Evolutionary conservation across 1,140 invertebrate species (phyloP).

Genomic region (Pseudomyrmex concolor): DNA sequence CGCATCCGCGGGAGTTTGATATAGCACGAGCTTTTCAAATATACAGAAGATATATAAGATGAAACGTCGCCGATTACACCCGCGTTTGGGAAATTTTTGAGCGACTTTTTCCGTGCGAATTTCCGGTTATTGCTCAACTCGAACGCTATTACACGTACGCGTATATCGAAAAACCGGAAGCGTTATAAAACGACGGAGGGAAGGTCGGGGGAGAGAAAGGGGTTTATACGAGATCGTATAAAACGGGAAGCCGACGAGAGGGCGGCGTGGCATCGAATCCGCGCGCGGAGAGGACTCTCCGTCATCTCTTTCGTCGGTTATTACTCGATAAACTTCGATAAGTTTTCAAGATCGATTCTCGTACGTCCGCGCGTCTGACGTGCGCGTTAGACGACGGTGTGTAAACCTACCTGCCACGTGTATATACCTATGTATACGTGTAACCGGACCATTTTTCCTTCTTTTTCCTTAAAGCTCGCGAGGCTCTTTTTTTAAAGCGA

Average conservation of each 20-base stretch:
- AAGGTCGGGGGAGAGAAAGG: no score
- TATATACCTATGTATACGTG: neutral
- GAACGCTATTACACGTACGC: neutral
- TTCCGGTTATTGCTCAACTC: neutral
- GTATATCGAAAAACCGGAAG: conserved; percentile 8
- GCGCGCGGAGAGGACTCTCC: conserved; percentile 36
- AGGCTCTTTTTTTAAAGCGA: conserved; percentile 7
- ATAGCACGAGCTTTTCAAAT: neutral
- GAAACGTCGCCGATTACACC: neutral
- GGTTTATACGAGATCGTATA: conserved; percentile 60
- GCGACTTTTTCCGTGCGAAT: neutral
- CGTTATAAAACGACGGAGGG: conserved; percentile 36
- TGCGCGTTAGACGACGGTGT: neutral
- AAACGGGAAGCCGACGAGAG: conserved; percentile 41
- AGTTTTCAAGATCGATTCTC: conserved; percentile 72
- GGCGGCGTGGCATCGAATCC: conserved; percentile 34
- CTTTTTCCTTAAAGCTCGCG: neutral
- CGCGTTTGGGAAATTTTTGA: neutral
- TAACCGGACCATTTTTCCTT: conserved; percentile 29
- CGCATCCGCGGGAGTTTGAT: neutral
- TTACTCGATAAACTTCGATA: conserved; percentile 73
- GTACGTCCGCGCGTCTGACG: conserved; percentile 57
- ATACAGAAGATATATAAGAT: neutral
- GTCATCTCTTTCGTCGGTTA: conserved; percentile 70
- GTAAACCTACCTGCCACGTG: no score